phyloP scores from a whole-genome alignment of 2,888 invertebrate genomes.

The Tipula vernalis region DNA sequence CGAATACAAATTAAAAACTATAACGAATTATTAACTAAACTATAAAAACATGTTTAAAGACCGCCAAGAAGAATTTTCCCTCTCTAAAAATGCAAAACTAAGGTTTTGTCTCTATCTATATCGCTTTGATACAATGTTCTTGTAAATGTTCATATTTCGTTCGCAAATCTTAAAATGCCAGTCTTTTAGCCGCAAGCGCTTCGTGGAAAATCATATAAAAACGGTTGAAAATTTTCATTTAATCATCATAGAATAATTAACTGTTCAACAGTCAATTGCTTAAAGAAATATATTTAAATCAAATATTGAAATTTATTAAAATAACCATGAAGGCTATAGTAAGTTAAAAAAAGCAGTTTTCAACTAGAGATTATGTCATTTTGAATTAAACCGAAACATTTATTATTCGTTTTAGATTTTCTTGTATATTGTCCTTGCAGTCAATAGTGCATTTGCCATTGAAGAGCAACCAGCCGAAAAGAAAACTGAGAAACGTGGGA shows the following conservation, averaged over 20 bases:
- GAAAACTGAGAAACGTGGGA: conserved; percentile 11
- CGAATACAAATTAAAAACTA: not conserved
- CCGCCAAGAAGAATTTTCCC: not conserved
- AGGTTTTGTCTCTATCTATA: not conserved
- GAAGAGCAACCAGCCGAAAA: not conserved
- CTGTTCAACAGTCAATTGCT: not conserved
- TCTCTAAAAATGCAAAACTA: not conserved
- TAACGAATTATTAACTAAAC: not conserved
- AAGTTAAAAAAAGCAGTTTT: not conserved
- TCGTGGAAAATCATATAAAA: not conserved
- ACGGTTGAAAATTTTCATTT: not conserved
- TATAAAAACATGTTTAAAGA: not conserved
- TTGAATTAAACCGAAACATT: not conserved
- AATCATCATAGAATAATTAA: not conserved
- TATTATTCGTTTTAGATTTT: not conserved
- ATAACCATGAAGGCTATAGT: not conserved
- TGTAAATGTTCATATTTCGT: not conserved
- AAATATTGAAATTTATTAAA: not conserved
- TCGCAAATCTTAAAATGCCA: not conserved
- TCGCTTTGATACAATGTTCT: not conserved
- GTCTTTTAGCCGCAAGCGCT: not conserved
- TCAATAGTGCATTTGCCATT: not conserved
- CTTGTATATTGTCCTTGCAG: not conserved
- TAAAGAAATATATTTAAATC: not conserved
- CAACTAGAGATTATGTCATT: too few relatives aligned